phyloP scores from a whole-genome alignment of 2,113 vertebrate genomes.

The Todiramphus saurophagus region DNA sequence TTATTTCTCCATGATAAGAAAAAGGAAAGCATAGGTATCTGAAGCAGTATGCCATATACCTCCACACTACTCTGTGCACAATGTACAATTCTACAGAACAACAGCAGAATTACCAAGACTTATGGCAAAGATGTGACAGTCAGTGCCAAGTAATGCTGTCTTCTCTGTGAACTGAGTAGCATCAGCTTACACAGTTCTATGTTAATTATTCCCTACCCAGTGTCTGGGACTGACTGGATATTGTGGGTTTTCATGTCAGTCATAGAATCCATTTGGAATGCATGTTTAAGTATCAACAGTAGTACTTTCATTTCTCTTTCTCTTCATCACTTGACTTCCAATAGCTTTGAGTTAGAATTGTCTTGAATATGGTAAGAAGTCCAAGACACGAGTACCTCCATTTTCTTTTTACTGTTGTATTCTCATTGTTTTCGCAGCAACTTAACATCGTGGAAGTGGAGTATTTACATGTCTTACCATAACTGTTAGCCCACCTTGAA shows the following conservation, averaged over 20 bases:
- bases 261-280: background rate
- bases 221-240: background rate
- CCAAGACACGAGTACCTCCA: background rate
- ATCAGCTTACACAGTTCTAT: background rate
- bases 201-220: background rate
- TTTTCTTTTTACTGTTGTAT: background rate
- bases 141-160: background rate
- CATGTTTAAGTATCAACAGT: background rate
- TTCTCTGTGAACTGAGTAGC: background rate
- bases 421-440: background rate
- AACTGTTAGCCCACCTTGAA: background rate
- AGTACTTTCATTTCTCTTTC: background rate
- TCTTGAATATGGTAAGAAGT: background rate
- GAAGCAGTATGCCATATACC: rapidly evolving
- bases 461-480: background rate
- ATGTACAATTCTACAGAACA: background rate
- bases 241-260: background rate
- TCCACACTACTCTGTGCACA: background rate
- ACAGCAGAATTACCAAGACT: background rate
- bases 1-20: background rate
- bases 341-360: background rate
- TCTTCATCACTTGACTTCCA: background rate
- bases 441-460: background rate
- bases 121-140: background rate
- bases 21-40: background rate